Evolutionary conservation across 1,140 invertebrate genomes (phyloP).

Genomic region (Drosophila orosa): DNA sequence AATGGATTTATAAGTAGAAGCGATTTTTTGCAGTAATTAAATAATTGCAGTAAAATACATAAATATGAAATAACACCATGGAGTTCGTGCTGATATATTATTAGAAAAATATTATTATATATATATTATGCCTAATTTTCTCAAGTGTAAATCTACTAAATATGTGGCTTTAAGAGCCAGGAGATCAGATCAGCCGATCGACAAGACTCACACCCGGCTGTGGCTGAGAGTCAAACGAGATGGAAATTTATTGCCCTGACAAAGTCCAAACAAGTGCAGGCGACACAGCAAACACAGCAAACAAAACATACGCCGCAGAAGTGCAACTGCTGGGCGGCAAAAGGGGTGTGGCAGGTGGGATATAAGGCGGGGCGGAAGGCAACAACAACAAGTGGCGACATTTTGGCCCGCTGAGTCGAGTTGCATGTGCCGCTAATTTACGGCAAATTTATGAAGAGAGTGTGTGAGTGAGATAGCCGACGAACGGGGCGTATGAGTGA

Average conservation of each 20-base stretch:
- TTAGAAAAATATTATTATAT: fast-evolving
- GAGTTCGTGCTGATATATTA: no score
- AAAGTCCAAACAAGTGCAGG: slow-evolving; percentile 70
- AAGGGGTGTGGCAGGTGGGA: slow-evolving; percentile 57
- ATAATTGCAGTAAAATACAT: no score
- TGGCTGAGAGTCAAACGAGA: slow-evolving; percentile 76
- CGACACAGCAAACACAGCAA: slow-evolving; percentile 48
- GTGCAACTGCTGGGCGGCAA: slow-evolving; percentile 53
- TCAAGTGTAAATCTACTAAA: background rate
- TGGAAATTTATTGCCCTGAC: slow-evolving; percentile 79
- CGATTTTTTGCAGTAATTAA: no score
- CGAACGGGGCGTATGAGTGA: slow-evolving; percentile 72
- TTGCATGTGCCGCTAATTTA: slow-evolving; percentile 83
- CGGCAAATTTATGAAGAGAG: slow-evolving; percentile 75
- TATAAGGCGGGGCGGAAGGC: slow-evolving; percentile 14
- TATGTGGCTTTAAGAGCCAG: background rate
- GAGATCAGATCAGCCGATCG: slow-evolving; percentile 21
- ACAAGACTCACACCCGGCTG: slow-evolving; percentile 59
- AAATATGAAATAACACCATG: no score
- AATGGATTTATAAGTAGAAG: no score
- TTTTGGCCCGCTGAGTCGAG: slow-evolving; percentile 58
- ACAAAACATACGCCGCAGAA: slow-evolving; percentile 32
- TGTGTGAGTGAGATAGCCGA: slow-evolving; percentile 1
- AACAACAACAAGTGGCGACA: slow-evolving; percentile 69
- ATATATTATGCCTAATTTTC: background rate